Evolutionary conservation across 2,888 invertebrate genomes (phyloP).

Genomic region (Zygaena filipendulae): DNA sequence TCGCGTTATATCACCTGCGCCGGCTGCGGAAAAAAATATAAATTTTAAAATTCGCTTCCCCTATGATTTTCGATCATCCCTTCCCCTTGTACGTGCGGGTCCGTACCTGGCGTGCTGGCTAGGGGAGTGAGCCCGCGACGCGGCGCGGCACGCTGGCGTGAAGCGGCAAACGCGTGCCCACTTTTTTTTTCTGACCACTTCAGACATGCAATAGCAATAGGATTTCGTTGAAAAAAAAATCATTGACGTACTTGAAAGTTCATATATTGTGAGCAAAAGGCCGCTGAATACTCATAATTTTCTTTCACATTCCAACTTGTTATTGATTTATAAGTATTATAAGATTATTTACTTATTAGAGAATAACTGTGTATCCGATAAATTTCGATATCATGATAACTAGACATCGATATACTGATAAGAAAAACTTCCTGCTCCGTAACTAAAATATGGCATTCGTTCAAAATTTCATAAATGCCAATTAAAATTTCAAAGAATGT

Average conservation of each 20-base stretch:
- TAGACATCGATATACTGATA: too few relatives aligned
- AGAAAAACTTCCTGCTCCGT: too few relatives aligned
- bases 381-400: too few relatives aligned
- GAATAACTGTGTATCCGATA: too few relatives aligned
- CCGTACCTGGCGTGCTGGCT: slow-evolving; percentile 55
- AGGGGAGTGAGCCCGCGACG: slow-evolving; percentile 22
- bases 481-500: too few relatives aligned
- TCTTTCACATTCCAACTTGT: slow-evolving; percentile 9
- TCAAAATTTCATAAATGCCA: too few relatives aligned
- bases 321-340: too few relatives aligned
- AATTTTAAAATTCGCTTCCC: slow-evolving; percentile 68
- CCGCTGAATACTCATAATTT: too few relatives aligned
- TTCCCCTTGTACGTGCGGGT: slow-evolving; percentile 62
- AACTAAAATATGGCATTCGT: too few relatives aligned
- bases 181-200: slow-evolving; percentile 56
- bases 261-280: too few relatives aligned
- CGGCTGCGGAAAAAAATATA: slow-evolving; percentile 69
- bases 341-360: too few relatives aligned
- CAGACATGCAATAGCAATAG: slow-evolving; percentile 24
- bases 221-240: slow-evolving; percentile 11
- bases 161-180: slow-evolving; percentile 52
- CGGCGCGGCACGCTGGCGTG: slow-evolving; percentile 25
- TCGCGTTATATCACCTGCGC: slow-evolving; percentile 67
- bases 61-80: slow-evolving; percentile 69
- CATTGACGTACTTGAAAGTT: too few relatives aligned